Percentiles rank a stretch among this genome's conserved stretches.
Evolutionary conservation across 2,113 vertebrate genomes (phyloP).

Genomic region (Carassius gibelio): DNA sequence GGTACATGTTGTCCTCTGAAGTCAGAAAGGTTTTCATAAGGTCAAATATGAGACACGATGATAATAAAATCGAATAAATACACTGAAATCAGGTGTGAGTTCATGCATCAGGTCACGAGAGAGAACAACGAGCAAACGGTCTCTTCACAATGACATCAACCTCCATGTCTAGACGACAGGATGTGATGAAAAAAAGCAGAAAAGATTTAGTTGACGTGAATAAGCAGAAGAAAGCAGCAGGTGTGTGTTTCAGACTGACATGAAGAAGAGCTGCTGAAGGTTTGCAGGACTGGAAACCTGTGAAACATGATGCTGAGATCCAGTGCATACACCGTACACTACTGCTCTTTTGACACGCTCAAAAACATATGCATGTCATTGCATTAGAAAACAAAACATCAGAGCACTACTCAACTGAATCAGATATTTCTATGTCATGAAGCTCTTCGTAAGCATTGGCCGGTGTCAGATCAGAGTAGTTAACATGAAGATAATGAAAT

Average conservation of each 20-base stretch:
- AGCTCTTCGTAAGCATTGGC: too few relatives aligned
- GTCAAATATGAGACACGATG: too few relatives aligned
- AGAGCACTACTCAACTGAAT: background rate
- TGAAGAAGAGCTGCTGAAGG: too few relatives aligned
- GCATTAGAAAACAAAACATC: background rate
- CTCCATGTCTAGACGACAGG: too few relatives aligned
- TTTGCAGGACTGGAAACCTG: background rate
- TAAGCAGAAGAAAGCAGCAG: background rate
- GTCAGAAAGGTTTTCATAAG: too few relatives aligned
- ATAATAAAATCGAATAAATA: too few relatives aligned
- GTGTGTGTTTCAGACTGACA: background rate
- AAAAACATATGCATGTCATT: background rate
- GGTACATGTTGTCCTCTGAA: too few relatives aligned
- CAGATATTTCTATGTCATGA: background rate
- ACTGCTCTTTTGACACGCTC: background rate
- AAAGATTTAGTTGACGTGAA: background rate
- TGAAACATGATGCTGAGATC: background rate
- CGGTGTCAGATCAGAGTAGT: background rate
- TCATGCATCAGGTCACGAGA: too few relatives aligned
- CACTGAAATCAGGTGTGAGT: too few relatives aligned
- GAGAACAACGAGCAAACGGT: too few relatives aligned
- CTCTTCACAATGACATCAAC: too few relatives aligned
- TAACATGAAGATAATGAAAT: background rate
- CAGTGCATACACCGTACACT: background rate
- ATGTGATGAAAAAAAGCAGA: too few relatives aligned